These are phyloP conservation scores for Hozukius guyotensis DNA, from an alignment of 2,797 vertebrate genomes.

Conservation along the genomic window DNA sequence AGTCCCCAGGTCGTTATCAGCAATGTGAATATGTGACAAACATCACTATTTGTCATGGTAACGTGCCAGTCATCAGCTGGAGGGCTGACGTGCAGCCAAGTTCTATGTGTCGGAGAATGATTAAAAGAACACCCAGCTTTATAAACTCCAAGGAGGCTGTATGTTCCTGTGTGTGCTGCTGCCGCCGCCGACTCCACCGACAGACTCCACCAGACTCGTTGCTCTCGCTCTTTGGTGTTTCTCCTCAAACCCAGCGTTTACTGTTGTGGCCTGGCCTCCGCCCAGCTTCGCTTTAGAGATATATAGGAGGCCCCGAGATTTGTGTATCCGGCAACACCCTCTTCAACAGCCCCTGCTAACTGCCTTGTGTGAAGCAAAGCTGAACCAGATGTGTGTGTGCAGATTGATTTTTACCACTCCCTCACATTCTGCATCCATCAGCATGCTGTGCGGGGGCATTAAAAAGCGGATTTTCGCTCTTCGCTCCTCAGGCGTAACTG, in stretches of 20 bases:
- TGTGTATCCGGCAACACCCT: constrained; percentile 83
- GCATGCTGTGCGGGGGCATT: constrained; percentile 64
- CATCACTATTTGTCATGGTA: constrained; percentile 66
- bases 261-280: constrained; percentile 78
- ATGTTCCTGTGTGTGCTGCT: constrained; percentile 17
- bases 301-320: constrained; percentile 74
- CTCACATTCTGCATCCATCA: constrained; percentile 76
- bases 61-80: constrained; percentile 62
- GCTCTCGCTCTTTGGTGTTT: constrained; percentile 67
- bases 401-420: constrained; percentile 73
- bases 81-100: constrained; percentile 41
- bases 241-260: constrained; percentile 75
- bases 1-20: constrained; percentile 65
- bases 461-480: constrained; percentile 43
- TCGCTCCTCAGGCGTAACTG: constrained; percentile 32
- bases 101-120: constrained; percentile 62
- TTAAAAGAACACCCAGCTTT: constrained; percentile 68
- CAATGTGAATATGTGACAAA: constrained; percentile 49
- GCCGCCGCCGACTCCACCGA: constrained; percentile 8
- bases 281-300: constrained; percentile 74
- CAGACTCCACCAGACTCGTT: constrained; percentile 16
- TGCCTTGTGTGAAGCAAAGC: constrained; percentile 79
- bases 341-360: constrained; percentile 75
- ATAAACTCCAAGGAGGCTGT: constrained; percentile 45
- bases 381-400: constrained; percentile 80